phyloP scores from a whole-genome alignment of 2,888 invertebrate genomes.

The Lepidonotus clava region DNA sequence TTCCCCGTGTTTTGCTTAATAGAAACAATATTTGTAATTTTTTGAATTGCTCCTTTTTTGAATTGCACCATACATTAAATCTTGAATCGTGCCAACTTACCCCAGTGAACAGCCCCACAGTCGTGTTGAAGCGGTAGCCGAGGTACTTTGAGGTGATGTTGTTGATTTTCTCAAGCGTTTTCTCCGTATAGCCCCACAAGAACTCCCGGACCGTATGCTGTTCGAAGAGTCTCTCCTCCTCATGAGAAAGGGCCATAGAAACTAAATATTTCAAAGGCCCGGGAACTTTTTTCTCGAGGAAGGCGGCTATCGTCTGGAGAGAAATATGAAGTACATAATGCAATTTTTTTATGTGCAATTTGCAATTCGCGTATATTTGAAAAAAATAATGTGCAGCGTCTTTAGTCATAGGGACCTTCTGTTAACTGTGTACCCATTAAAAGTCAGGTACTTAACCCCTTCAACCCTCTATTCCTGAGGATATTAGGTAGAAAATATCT shows the following conservation, averaged over 20 bases:
- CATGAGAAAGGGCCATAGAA: not conserved
- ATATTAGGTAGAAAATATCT: too few species aligned
- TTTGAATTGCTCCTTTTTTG: not conserved
- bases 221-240: conserved; percentile 42
- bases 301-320: not conserved
- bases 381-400: too few species aligned
- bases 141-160: conserved; percentile 33
- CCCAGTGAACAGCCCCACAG: conserved; percentile 25
- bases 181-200: conserved; percentile 56
- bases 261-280: not conserved
- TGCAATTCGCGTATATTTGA: too few species aligned
- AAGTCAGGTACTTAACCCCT: too few species aligned
- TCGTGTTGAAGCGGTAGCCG: conserved; percentile 19
- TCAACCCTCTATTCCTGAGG: too few species aligned
- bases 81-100: too few species aligned
- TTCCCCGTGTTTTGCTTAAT: not conserved
- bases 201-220: conserved; percentile 38
- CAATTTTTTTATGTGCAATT: too few species aligned
- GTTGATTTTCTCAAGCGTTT: conserved; percentile 35
- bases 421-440: too few species aligned
- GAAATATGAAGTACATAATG: not conserved
- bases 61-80: not conserved
- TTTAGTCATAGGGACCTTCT: too few species aligned
- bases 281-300: not conserved
- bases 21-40: not conserved